Evolutionary conservation across 2,888 invertebrate species (phyloP), one percentile per base, ranked within the genome.

Genomic region (Sminthurides aquaticus): DNA sequence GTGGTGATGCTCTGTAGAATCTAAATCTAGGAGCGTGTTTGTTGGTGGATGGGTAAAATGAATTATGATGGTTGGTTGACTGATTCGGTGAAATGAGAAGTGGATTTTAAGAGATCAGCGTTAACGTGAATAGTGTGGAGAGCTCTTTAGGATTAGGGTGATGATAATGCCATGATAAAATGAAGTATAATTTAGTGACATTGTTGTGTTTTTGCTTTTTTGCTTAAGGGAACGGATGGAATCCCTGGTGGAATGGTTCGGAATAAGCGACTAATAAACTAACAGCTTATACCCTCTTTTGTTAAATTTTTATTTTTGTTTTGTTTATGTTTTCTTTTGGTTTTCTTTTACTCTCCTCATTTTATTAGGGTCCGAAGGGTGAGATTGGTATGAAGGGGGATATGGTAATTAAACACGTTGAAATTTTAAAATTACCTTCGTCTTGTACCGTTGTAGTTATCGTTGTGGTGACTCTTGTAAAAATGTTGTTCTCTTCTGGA

Each of bases 181-280:
- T 5, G 15, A 34, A 34, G 15, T 11, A 15, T 34, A 34, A 34
- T 34, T 34, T 34, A 34, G 43, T 34, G 43, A 34, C 43, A 34
- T 55, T 65, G 29, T 65, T 55, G 60, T 57, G 65, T 69, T 67
- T 65, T 59, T 22, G 59, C 25, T 71, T 75, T 76, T 76, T 59
- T 62, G 58, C 85, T 86, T 78, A 84, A 92, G 92, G 93, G 92
- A 77, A 93, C 92, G 69, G 92, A 93, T 80, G 92, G 92, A 77
- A 93, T 93, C 78, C 92, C 92, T 76, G 92, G 92, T 78, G 86
- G 87, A 83, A 90, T 91, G 88, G 89, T 90, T 83, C 82, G 73
- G 60, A 66, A 66, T 61, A 62, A 67, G 66, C 67, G 69, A 70
- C 67, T 68, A 69, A 66, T 62, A 57, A 55, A 60, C 65, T 64